Evolutionary conservation across 1,140 invertebrate species (phyloP), one percentile per base, ranked within the genome.

Genomic region (Nomia melanderi): DNA sequence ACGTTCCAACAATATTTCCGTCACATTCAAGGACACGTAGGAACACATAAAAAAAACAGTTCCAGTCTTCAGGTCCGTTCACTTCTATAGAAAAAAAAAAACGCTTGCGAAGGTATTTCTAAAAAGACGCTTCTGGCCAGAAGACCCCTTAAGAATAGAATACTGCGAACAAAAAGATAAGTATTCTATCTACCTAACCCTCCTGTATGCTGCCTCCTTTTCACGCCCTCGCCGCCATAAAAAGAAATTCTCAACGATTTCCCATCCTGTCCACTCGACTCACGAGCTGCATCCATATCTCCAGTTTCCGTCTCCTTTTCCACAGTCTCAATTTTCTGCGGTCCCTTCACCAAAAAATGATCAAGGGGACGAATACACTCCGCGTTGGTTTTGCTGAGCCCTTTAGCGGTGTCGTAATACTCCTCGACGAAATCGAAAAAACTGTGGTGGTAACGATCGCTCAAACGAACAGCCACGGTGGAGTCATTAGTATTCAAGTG

Each of bases 341-440:
- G 8, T 7, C 78, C 63, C 36, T 85, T 88, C 5, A 83, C 56
- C 20, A 88, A 47, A 50, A 92, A 92, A 56, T 90, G 85, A 20
- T 91, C 87, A 56, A 89, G n/a, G 0, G 88, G 88, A 65, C 88
- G 83, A 1, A 83, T 44, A 27, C 74, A 84, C 47, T 85, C 66
- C 0, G 69, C 57, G n/a, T 86, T 84, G 6, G 25, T 60, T 14
- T 84, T 86, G 12, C 79, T 85, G 11, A 72, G 70, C 0, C 31
- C 59, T 0, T 71, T 70, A 6, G 56, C 66, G 0, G 67, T 44
- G 8, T 86, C 81, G 11, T 79, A 82, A 8, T 82, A 54, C 25
- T 89, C 77, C 33, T 88, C 89, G 7, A 83, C 66, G n/a, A 88
- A 88, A 9, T 85, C 77, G 29, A 90, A 89, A 1, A 90, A 63